Percentiles rank a stretch among this genome's conserved stretches.
Evolutionary conservation across 2,888 invertebrate species (phyloP).

Genomic region (Gryllus longicercus): DNA sequence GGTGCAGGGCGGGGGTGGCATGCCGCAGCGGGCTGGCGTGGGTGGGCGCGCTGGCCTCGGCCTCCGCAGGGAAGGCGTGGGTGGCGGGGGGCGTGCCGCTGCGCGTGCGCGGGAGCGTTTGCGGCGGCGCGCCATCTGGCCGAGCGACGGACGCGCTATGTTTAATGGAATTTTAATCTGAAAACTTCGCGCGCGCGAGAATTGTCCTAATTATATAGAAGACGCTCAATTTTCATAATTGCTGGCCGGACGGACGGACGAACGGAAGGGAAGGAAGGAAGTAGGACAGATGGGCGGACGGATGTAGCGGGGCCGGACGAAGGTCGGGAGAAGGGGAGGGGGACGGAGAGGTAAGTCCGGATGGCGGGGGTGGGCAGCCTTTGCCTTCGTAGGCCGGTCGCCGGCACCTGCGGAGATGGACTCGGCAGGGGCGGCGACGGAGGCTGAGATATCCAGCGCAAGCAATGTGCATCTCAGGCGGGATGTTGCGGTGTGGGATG

Average conservation of each 20-base stretch:
- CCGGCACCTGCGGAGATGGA: no score
- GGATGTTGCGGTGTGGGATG: no score
- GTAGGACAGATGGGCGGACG: not conserved
- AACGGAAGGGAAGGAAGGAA: not conserved
- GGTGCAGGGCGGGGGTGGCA: no score
- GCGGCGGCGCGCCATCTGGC: not conserved
- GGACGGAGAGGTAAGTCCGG: not conserved
- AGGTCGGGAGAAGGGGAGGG: not conserved
- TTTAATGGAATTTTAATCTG: slow-evolving; percentile 17
- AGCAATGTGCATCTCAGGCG: no score
- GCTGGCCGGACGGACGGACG: not conserved
- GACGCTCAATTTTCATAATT: slow-evolving; percentile 1
- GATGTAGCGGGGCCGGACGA: not conserved
- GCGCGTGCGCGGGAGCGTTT: no score
- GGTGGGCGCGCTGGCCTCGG: no score
- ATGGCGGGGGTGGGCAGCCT: not conserved
- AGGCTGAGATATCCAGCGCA: no score
- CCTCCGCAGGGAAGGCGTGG: no score
- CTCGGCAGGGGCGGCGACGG: no score
- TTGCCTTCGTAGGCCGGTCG: not conserved
- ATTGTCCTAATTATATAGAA: slow-evolving; percentile 1
- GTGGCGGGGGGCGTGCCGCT: no score
- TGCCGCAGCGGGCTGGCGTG: no score
- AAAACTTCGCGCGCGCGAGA: not conserved
- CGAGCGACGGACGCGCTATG: slow-evolving; percentile 17